phyloP scores from a whole-genome alignment of 2,113 vertebrate species.

The Pimephales promelas region DNA sequence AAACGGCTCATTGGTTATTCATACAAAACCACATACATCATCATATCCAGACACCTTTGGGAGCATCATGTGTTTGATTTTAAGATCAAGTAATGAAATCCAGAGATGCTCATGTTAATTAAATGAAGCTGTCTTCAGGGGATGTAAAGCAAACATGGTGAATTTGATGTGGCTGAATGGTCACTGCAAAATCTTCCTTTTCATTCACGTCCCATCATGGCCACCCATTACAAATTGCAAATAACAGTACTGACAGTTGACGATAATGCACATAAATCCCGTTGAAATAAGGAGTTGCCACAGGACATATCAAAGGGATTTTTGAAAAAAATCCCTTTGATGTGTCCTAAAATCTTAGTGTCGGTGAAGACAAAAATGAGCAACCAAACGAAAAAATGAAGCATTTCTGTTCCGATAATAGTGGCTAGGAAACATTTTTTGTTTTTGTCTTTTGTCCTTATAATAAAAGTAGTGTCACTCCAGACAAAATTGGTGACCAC shows the following conservation, averaged over 20 bases:
- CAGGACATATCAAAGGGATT: background rate
- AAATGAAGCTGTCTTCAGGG: conserved; percentile 59
- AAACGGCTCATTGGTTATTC: conserved; percentile 27
- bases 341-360: too few relatives aligned
- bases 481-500: background rate
- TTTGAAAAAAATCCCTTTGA: too few relatives aligned
- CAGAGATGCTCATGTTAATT: conserved; percentile 56
- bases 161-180: background rate
- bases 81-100: conserved; percentile 66
- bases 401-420: background rate
- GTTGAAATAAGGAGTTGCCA: background rate
- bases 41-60: conserved; percentile 49
- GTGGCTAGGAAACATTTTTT: background rate
- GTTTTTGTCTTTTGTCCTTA: background rate
- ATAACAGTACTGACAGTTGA: background rate
- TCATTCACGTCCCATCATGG: background rate
- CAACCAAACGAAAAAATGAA: background rate
- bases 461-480: background rate
- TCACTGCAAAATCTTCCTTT: background rate
- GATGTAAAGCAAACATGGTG: conserved; percentile 33
- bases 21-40: conserved; percentile 43
- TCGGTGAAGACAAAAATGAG: background rate
- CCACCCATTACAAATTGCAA: background rate
- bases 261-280: background rate
- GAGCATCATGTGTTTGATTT: conserved; percentile 63